phyloP scores from a whole-genome alignment of 2,113 vertebrate species.

The Triplophysa dalaica region DNA sequence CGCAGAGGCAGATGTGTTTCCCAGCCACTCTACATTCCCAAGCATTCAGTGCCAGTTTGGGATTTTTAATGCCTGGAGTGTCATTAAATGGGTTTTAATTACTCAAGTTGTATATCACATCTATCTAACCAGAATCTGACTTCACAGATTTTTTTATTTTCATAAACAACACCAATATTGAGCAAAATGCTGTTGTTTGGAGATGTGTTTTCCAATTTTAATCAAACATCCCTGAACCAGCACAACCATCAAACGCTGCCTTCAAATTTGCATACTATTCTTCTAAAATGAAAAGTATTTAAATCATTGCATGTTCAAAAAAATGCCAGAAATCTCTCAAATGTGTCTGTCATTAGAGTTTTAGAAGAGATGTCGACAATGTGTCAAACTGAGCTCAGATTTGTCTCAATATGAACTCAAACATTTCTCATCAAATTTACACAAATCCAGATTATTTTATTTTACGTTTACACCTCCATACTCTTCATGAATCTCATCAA shows the following conservation, averaged over 20 bases:
- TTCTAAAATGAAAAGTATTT: too few relatives aligned
- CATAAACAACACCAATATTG: background rate
- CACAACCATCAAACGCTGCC: background rate
- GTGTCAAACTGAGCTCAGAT: too few relatives aligned
- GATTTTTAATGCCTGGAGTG: conserved; percentile 36
- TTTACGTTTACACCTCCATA: too few relatives aligned
- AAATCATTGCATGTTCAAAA: too few relatives aligned
- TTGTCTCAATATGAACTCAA: too few relatives aligned
- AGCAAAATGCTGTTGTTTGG: background rate
- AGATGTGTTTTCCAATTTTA: conserved; percentile 1
- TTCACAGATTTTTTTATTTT: conserved; percentile 11
- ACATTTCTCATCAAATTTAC: too few relatives aligned
- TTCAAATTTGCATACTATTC: background rate
- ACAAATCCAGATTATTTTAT: too few relatives aligned
- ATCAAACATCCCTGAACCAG: conserved; percentile 18
- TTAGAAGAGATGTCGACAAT: too few relatives aligned
- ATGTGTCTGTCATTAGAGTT: too few relatives aligned
- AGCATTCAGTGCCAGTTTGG: background rate
- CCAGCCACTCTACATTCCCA: background rate
- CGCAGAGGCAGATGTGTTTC: background rate
- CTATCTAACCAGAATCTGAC: conserved; percentile 13
- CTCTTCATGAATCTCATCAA: too few relatives aligned
- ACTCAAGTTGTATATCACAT: conserved; percentile 22
- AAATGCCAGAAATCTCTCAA: too few relatives aligned
- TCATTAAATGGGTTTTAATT: conserved; percentile 5